These are phyloP conservation scores for Idaea biselata DNA, from an alignment of 2,888 invertebrate genomes.

Conservation along the genomic window DNA sequence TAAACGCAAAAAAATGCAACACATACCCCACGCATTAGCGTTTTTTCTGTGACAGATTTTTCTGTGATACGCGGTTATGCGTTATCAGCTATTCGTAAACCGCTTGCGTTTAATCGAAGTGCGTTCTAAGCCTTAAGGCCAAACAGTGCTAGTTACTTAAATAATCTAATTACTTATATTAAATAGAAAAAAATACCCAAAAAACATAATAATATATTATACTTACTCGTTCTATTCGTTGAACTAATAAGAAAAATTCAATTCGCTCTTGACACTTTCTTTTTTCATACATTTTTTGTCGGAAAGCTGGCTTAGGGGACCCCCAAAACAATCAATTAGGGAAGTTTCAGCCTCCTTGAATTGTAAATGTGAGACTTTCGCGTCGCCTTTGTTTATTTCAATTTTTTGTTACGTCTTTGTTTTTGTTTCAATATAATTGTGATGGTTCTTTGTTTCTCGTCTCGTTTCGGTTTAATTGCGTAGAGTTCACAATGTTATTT, in stretches of 20 bases:
- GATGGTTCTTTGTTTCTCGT: conserved; percentile 30
- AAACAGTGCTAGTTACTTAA: too few species aligned
- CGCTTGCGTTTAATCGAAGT: too few species aligned
- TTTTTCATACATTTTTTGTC: conserved; percentile 43
- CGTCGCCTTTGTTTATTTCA: conserved; percentile 42
- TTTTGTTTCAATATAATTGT: conserved; percentile 46
- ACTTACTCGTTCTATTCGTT: background rate
- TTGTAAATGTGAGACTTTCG: conserved; percentile 61
- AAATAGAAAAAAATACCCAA: too few species aligned
- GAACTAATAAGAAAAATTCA: conserved; percentile 20
- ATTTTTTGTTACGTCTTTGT: conserved; percentile 32
- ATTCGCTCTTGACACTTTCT: conserved; percentile 30
- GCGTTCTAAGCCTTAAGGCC: too few species aligned
- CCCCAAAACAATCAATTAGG: conserved; percentile 71
- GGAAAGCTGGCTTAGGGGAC: conserved; percentile 58
- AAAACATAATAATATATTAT: too few species aligned
- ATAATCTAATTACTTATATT: too few species aligned
- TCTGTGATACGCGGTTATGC: too few species aligned
- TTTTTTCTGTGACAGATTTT: too few species aligned
- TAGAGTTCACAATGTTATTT: conserved; percentile 18
- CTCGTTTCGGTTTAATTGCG: conserved; percentile 23
- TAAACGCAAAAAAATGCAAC: too few species aligned
- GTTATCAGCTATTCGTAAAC: too few species aligned
- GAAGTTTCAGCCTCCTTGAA: conserved; percentile 66
- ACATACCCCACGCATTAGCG: too few species aligned